Evolutionary conservation across 2,888 invertebrate species (phyloP).

Genomic region (Pristionchus mayeri): DNA sequence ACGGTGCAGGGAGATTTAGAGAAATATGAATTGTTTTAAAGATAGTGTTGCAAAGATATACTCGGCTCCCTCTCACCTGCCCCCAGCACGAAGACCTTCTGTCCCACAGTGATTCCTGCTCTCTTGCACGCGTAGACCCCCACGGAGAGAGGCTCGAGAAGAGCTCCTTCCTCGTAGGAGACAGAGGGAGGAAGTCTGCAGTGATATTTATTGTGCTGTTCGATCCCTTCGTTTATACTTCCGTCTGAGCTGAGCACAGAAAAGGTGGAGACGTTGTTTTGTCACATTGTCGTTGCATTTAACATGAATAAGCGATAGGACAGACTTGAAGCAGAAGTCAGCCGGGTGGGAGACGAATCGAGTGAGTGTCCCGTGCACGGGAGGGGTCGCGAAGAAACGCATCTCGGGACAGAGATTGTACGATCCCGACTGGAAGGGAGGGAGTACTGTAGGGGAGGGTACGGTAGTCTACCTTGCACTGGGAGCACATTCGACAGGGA

Average conservation of each 20-base stretch:
- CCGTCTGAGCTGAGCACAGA: neutral
- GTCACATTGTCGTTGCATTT: neutral
- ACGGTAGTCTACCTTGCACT: slow-evolving; percentile 83
- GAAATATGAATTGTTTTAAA: neutral
- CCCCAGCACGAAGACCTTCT: slow-evolving; percentile 77
- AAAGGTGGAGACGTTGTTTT: neutral
- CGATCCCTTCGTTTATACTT: too few species aligned
- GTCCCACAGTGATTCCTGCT: slow-evolving; percentile 82
- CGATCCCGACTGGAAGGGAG: slow-evolving; percentile 80
- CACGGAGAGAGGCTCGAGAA: slow-evolving; percentile 92
- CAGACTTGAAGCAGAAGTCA: slow-evolving; percentile 80
- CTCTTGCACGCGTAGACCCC: slow-evolving; percentile 93
- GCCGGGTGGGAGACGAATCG: slow-evolving; percentile 89
- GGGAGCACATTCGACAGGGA: slow-evolving; percentile 85
- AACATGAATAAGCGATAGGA: too few species aligned
- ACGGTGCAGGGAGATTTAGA: too few species aligned
- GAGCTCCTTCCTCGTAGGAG: slow-evolving; percentile 91
- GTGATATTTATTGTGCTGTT: neutral
- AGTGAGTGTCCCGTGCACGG: slow-evolving; percentile 89
- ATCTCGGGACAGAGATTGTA: slow-evolving; percentile 93
- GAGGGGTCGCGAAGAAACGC: slow-evolving; percentile 94
- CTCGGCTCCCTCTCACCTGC: slow-evolving; percentile 64
- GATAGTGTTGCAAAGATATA: neutral
- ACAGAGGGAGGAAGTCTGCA: slow-evolving; percentile 90
- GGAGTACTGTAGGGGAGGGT: neutral